These are phyloP conservation scores for Dorcus parallelipipedus DNA, from an alignment of 2,888 invertebrate species.

Conservation along the genomic window DNA sequence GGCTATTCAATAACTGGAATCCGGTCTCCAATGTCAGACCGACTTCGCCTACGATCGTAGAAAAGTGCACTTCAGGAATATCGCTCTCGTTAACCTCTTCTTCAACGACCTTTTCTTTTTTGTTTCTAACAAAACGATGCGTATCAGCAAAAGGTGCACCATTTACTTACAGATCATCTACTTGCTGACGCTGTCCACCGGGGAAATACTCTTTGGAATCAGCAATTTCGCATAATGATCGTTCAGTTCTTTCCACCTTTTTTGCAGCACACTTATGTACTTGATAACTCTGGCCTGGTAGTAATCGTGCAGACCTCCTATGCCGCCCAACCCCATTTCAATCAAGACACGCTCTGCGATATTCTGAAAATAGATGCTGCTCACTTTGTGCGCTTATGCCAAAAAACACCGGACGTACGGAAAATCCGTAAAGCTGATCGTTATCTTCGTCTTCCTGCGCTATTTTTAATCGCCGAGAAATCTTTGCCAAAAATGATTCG, in stretches of 20 bases:
- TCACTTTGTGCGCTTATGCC: constrained; percentile 1
- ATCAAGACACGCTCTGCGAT: constrained; percentile 58
- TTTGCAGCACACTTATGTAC: constrained; percentile 38
- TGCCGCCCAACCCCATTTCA: constrained; percentile 60
- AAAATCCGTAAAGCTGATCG: constrained; percentile 46
- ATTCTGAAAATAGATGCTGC: constrained; percentile 48
- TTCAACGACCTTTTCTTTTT: constrained; percentile 37
- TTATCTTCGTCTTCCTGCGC: constrained; percentile 54
- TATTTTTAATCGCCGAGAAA: constrained; percentile 50
- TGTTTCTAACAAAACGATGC: constrained; percentile 27
- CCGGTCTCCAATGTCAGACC: constrained; percentile 39
- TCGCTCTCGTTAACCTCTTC: constrained; percentile 35
- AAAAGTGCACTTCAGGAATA: constrained; percentile 39
- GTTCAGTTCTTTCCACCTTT: constrained; percentile 38
- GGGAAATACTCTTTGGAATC: constrained; percentile 32
- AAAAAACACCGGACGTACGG: constrained; percentile 7
- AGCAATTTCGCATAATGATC: constrained; percentile 35
- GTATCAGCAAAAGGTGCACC: neutral
- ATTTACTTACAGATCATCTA: constrained; percentile 16
- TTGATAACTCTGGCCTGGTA: constrained; percentile 51
- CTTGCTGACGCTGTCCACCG: constrained; percentile 34
- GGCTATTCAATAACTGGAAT: constrained; percentile 40
- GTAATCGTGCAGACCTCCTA: constrained; percentile 56
- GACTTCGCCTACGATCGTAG: constrained; percentile 37
- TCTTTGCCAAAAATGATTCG: constrained; percentile 50